Conservation (phyloP, 1,140 invertebrate species). For the Aradophagus sp. region DNA sequence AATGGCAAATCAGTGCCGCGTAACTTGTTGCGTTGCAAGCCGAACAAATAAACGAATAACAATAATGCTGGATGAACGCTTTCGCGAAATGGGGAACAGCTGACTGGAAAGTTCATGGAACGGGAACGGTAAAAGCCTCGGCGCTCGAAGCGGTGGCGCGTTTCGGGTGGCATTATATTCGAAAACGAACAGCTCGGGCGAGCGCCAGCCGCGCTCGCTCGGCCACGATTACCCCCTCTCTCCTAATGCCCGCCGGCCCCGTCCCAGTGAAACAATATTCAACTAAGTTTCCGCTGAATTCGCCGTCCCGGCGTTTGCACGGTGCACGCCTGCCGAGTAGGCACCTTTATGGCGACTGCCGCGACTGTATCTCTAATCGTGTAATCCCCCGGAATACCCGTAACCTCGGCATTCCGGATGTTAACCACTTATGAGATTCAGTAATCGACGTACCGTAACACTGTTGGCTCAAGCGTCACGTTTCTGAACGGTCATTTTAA, state of each 20-base stretch:
- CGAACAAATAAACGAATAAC: no score
- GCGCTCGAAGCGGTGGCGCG: no score
- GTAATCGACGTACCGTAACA: slow-evolving; percentile 40
- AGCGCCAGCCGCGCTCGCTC: slow-evolving; percentile 63
- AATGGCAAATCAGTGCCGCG: slow-evolving; percentile 5
- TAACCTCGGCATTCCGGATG: slow-evolving; percentile 30
- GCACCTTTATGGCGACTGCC: slow-evolving; percentile 50
- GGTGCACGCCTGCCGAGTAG: slow-evolving; percentile 43
- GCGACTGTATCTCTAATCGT: slow-evolving; percentile 56
- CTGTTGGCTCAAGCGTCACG: slow-evolving; percentile 22
- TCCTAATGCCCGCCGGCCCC: no score
- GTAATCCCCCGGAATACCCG: slow-evolving; percentile 51
- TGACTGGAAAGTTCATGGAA: slow-evolving; percentile 25
- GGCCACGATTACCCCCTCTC: slow-evolving; percentile 66
- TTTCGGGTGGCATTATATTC: slow-evolving; percentile 23
- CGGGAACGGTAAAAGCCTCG: slow-evolving; percentile 29
- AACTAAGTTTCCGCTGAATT: slow-evolving; percentile 71
- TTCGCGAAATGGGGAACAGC: slow-evolving; percentile 23
- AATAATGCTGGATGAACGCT: no score
- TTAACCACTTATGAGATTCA: slow-evolving; percentile 52
- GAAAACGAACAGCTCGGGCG: slow-evolving; percentile 19
- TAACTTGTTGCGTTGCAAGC: slow-evolving; percentile 23
- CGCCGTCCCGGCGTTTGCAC: slow-evolving; percentile 59
- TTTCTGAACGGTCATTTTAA: no score
- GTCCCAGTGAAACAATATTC: slow-evolving; percentile 70